These are phyloP conservation scores for Xenopus laevis DNA, from an alignment of 2,113 vertebrate species.

Conservation along the genomic window DNA sequence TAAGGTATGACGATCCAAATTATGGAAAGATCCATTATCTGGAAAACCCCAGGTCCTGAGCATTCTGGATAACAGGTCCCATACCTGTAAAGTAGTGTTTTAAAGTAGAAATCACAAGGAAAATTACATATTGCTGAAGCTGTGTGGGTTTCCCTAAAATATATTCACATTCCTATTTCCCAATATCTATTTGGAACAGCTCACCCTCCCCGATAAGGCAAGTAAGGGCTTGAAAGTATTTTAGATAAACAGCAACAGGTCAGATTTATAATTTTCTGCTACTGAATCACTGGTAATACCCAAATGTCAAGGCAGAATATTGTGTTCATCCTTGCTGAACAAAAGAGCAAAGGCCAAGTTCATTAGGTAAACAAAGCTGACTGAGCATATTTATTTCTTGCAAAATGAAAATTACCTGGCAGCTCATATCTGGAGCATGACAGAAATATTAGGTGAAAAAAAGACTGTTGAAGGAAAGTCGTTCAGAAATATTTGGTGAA, in stretches of 20 bases:
- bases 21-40: too few relatives aligned
- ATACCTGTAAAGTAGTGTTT: too few relatives aligned
- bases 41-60: too few relatives aligned
- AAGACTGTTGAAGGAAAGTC: too few relatives aligned
- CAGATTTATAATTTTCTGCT: slow-evolving; percentile 17
- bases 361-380: slow-evolving; percentile 14
- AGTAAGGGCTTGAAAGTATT: slow-evolving; percentile 5
- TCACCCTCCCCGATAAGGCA: not conserved
- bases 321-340: slow-evolving; percentile 12
- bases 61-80: too few relatives aligned
- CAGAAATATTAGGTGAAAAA: slow-evolving; percentile 3
- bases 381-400: slow-evolving; percentile 2
- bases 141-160: not conserved
- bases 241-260: slow-evolving; percentile 7
- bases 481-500: not conserved
- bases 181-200: not conserved
- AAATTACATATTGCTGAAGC: not conserved
- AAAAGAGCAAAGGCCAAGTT: slow-evolving; percentile 22
- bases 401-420: slow-evolving; percentile 6
- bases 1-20: too few relatives aligned
- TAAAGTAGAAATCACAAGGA: too few relatives aligned
- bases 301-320: slow-evolving; percentile 23
- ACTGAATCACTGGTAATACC: slow-evolving; percentile 18
- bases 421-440: not conserved
- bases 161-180: not conserved